Evolutionary conservation across 64 coral and sea anemone species (phyloP).

Genomic region (Pocillopora damicornis): DNA sequence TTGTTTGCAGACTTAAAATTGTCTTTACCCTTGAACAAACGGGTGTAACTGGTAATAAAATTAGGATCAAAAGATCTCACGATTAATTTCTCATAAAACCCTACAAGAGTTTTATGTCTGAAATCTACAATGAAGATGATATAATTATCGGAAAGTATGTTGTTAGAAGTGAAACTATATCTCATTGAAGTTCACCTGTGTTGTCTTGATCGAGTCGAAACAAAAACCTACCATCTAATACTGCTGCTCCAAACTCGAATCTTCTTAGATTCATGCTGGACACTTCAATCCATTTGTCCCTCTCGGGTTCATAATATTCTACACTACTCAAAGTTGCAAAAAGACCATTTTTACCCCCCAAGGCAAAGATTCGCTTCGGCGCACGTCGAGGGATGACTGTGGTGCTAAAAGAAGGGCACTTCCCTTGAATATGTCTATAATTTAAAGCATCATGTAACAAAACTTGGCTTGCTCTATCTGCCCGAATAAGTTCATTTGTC

Average conservation of each 20-base stretch:
- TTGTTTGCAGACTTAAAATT: too few species aligned
- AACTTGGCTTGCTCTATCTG: slow-evolving; percentile 66
- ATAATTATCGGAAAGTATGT: too few species aligned
- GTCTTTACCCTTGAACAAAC: too few species aligned
- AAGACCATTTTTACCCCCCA: slow-evolving; percentile 91
- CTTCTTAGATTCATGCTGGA: slow-evolving; percentile 74
- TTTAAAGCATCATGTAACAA: slow-evolving; percentile 75
- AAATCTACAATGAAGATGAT: too few species aligned
- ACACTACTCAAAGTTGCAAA: slow-evolving; percentile 93
- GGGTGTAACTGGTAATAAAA: too few species aligned
- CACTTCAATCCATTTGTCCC: slow-evolving; percentile 74
- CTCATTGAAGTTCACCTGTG: too few species aligned
- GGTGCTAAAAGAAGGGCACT: slow-evolving; percentile 42
- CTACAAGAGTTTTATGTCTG: too few species aligned
- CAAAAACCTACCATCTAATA: slow-evolving; percentile 62
- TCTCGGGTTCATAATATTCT: slow-evolving; percentile 70
- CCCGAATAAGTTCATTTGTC: slow-evolving; percentile 71
- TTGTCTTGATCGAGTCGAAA: neutral
- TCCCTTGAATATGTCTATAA: slow-evolving; percentile 61
- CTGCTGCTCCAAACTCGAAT: slow-evolving; percentile 91
- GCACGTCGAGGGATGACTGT: slow-evolving; percentile 49
- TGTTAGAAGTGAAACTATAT: too few species aligned
- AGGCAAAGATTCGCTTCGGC: slow-evolving; percentile 72
- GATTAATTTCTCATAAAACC: too few species aligned
- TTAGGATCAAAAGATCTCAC: too few species aligned